These are phyloP conservation scores for Dendrolimus houi DNA, from an alignment of 2,888 invertebrate species.

Conservation along the genomic window DNA sequence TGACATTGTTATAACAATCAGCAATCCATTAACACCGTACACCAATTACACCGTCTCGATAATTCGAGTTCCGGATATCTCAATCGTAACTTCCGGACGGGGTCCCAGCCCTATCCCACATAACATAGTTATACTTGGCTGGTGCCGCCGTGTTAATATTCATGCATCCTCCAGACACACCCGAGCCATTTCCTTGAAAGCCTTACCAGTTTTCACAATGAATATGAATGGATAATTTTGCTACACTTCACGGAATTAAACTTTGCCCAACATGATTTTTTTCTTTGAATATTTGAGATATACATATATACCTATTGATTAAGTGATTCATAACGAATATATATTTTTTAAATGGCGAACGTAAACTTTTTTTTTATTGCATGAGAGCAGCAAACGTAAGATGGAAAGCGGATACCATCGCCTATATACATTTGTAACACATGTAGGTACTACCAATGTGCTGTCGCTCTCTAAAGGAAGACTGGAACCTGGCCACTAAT, in stretches of 20 bases:
- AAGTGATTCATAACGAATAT: no score
- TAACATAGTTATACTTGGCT: slow-evolving; percentile 69
- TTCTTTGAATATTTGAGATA: slow-evolving; percentile 8
- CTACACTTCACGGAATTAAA: slow-evolving; percentile 6
- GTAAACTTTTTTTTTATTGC: no score
- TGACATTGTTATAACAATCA: not conserved
- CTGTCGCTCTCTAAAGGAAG: no score
- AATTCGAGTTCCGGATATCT: not conserved
- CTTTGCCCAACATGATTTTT: not conserved
- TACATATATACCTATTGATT: no score
- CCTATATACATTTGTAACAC: no score
- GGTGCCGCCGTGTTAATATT: slow-evolving; percentile 69
- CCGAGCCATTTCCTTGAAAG: slow-evolving; percentile 70
- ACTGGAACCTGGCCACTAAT: no score
- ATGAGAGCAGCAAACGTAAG: no score
- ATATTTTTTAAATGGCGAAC: no score
- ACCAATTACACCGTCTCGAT: not conserved
- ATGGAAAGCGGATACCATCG: no score
- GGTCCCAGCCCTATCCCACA: slow-evolving; percentile 33
- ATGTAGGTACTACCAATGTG: no score
- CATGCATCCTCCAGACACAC: slow-evolving; percentile 63
- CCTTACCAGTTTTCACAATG: slow-evolving; percentile 59
- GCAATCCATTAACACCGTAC: not conserved
- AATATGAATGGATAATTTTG: slow-evolving; percentile 68
- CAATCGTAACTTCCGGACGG: slow-evolving; percentile 10